Percentiles rank a stretch among this genome's conserved stretches.
Evolutionary conservation across 2,113 vertebrate genomes (phyloP).

Genomic region (Eudyptes chrysolophus): DNA sequence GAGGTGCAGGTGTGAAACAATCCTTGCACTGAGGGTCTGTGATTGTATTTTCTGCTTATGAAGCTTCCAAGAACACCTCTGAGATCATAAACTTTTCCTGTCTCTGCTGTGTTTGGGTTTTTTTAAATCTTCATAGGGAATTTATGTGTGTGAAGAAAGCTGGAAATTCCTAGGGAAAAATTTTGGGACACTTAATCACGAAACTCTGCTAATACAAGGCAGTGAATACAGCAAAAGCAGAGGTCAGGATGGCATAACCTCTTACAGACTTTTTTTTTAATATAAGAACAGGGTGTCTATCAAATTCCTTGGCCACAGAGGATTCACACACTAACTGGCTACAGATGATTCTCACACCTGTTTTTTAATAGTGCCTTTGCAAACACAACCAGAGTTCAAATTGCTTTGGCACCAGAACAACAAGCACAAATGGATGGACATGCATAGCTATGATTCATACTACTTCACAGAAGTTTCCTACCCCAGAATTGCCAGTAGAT

Average conservation of each 20-base stretch:
- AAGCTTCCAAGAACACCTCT: neutral
- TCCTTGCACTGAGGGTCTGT: neutral
- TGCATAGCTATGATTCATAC: neutral
- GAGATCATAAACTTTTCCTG: neutral
- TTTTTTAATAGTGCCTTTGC: neutral
- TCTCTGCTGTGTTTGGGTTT: neutral
- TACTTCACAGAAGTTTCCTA: neutral
- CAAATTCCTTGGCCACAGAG: neutral
- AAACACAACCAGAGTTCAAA: neutral
- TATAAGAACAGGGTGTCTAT: neutral
- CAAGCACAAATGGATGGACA: neutral
- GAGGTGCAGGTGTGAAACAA: neutral
- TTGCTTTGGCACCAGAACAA: neutral
- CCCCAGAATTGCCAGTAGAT: neutral
- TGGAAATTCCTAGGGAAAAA: neutral
- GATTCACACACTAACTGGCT: neutral
- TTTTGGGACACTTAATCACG: fast-evolving
- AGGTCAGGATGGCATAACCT: neutral
- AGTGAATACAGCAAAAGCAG: neutral
- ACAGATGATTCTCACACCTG: neutral
- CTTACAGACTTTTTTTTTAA: neutral
- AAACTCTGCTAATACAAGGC: neutral
- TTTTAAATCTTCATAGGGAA: neutral
- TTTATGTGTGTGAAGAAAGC: neutral
- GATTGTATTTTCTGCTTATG: neutral